Evolutionary conservation across 2,797 vertebrate genomes (phyloP), one percentile per base, ranked within the genome.

Genomic region (Mus caroli): DNA sequence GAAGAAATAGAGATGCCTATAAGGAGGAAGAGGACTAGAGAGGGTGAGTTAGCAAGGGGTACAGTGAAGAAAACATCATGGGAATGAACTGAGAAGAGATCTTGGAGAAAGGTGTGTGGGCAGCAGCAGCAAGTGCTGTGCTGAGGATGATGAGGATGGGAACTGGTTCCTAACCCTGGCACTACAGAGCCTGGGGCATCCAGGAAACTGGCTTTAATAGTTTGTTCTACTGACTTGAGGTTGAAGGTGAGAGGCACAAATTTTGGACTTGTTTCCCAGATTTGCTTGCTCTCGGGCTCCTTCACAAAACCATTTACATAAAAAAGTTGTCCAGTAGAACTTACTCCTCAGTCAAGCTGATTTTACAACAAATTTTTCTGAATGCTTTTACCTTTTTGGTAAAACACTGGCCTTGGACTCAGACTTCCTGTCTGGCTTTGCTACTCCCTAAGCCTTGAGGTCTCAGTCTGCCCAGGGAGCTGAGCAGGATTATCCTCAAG

Each of bases 11-110:
- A 60, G 50, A 54, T 24, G 28, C 40, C 4, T 17, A 37, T 60
- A 3, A 0, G 28, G 26, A 64, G 69, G 83, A 34, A 62, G 54
- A 13, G 10, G 37, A 19, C 15, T 34, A n/a, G 34, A 43, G 14
- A 15, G 14, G 54, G 92, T 37, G 78, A 54, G n/a, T 56, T 50
- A 0, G 37, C 37, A 82, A 75, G 60, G 62, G 13, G 50, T 17
- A 0, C 0, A 1, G 14, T 20, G 73, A 60, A n/a, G 73, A 67
- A 12, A 86, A 15, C 1, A 10, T 37, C 11, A 0, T 20, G 1
- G 1, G 22, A 2, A 20, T 6, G 40, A 50, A 43, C 14, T 1
- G 60, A 64, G 19, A 60, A 34, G 78, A 56, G 12, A 31, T 26
- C 69, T 79, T 46, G 13, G 10, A 9, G 34, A 34, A n/a, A 2